A percentile compares a stretch with the other conserved stretches of the same genome.
These are phyloP conservation scores for Elegia similella DNA, from an alignment of 2,888 invertebrate genomes.

Conservation along the genomic window DNA sequence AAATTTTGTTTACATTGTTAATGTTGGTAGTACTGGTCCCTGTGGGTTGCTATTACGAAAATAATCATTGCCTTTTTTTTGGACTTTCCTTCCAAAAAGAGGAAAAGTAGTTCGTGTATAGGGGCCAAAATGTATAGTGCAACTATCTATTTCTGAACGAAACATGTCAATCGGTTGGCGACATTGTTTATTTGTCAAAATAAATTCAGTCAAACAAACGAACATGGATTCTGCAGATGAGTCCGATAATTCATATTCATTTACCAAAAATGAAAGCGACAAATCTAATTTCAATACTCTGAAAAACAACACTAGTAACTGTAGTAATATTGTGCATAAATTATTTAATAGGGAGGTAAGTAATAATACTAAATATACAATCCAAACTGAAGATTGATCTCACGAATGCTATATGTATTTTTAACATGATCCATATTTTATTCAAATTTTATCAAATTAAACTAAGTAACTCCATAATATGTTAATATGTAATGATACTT, in stretches of 20 bases:
- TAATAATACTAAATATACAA: constrained; percentile 34
- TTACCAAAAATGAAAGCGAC: constrained; percentile 49
- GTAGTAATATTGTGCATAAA: constrained; percentile 73
- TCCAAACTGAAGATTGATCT: constrained; percentile 33
- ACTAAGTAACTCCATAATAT: background rate
- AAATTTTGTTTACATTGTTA: background rate
- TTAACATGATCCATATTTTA: background rate
- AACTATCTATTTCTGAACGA: constrained; percentile 4
- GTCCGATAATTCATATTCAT: constrained; percentile 54
- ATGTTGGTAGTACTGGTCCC: background rate
- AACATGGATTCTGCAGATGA: constrained; percentile 74
- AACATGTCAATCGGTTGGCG: constrained; percentile 32
- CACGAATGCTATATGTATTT: constrained; percentile 35
- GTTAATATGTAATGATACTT: background rate
- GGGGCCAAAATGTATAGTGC: too few species aligned
- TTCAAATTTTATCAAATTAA: background rate
- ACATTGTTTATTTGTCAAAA: constrained; percentile 52
- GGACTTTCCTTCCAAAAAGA: too few species aligned
- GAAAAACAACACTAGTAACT: constrained; percentile 46
- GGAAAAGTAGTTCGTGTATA: constrained; percentile 21
- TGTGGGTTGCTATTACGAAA: background rate
- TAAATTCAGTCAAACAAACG: constrained; percentile 73
- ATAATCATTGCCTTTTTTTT: too few species aligned
- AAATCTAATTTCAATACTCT: constrained; percentile 48
- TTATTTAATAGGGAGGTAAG: constrained; percentile 84